phyloP scores from a whole-genome alignment of 2,113 vertebrate species.

The Colius striatus region DNA sequence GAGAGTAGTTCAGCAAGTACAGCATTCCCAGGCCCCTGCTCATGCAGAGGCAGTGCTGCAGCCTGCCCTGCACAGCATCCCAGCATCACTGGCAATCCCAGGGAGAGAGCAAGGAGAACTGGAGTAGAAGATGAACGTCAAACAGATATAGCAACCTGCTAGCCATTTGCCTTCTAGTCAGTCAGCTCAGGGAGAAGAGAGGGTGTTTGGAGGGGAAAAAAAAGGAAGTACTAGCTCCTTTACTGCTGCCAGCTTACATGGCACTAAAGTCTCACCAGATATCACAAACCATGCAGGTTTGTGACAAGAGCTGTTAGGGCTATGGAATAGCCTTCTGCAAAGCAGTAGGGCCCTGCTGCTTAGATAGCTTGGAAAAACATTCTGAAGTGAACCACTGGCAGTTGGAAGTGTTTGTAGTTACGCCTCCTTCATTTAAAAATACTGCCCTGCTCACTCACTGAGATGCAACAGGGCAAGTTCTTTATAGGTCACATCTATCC shows the following conservation, averaged over 20 bases:
- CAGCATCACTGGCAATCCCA: rapidly evolving
- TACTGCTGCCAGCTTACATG: background rate
- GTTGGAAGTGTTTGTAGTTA: background rate
- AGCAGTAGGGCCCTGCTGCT: background rate
- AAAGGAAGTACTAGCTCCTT: background rate
- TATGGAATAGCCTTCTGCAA: background rate
- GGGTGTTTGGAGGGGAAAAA: background rate
- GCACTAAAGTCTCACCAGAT: background rate
- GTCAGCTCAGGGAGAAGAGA: background rate
- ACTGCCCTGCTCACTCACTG: background rate
- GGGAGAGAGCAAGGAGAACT: background rate
- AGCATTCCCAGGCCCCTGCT: background rate
- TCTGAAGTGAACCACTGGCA: background rate
- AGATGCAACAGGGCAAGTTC: background rate
- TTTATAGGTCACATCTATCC: background rate
- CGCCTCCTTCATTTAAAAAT: background rate
- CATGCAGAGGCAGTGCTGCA: background rate
- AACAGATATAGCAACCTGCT: rapidly evolving
- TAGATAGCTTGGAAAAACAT: background rate
- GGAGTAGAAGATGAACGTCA: rapidly evolving
- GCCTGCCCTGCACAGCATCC: rapidly evolving
- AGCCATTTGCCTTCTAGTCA: rapidly evolving
- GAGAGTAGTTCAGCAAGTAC: background rate
- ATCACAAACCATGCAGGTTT: background rate
- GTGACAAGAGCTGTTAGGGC: background rate